Evolutionary conservation across 2,797 vertebrate species (phyloP), one percentile per base, ranked within the genome.

Genomic region (Smutsia gigantea): DNA sequence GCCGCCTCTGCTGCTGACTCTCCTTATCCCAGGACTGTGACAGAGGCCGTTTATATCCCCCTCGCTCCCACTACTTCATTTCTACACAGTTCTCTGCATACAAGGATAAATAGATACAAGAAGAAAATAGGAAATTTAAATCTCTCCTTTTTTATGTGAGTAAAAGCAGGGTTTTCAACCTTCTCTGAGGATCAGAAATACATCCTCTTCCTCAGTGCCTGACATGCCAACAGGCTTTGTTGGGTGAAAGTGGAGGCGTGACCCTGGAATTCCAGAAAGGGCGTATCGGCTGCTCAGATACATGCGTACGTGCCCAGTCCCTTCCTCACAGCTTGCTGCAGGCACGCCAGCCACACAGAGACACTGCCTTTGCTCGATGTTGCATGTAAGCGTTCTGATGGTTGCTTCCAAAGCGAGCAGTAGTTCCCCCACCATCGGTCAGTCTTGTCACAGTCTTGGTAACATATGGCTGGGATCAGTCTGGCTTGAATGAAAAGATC

Each of bases 271-370:
- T 34, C 17, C 23, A 4, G 3, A 8, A 10, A 21, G 25, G 61
- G 29, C 19, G 27, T 46, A 46, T 46, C 46, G 7, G 4, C 63
- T 3, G 2, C 29, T 21, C 4, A 3, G 34, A 6, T 5, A 1
- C 59, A 13, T 11, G 3, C 46, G 11, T 9, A 10, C 0, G 0
- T 0, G 25, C 17, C 3, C 12, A 0, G 1, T 4, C 7, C 0
- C 66, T 13, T 25, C 85, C 29, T 3, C 15, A 17, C 14, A 19
- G 14, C 23, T 5, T 0, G 1, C 9, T 0, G 78, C 42, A 18
- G 55, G 17, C 3, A 7, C 0, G 9, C 21, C 9, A 2, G 3
- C 7, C 11, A 71, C 34, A 1, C 0, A 2, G 4, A 59, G 82
- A 31, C 1, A 4, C 18, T 7, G 39, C 55, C 63, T 39, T 18